Evolutionary conservation across 2,113 vertebrate genomes (phyloP).

Genomic region (Eudyptes chrysolophus): DNA sequence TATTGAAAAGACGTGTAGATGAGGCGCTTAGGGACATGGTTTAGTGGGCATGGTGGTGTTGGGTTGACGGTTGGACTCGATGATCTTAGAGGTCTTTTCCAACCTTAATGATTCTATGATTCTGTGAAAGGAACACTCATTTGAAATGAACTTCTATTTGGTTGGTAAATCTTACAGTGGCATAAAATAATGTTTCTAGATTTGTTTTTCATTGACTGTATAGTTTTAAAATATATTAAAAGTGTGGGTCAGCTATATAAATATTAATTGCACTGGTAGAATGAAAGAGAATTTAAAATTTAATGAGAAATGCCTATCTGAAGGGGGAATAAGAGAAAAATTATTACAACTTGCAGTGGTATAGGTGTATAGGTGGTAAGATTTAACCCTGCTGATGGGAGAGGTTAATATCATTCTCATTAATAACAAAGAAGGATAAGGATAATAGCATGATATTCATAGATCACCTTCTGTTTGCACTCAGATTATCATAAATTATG

Average conservation of each 20-base stretch:
- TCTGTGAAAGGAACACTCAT: neutral
- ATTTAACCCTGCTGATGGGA: neutral
- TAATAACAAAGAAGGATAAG: constrained; percentile 6
- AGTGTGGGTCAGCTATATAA: neutral
- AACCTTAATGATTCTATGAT: no score
- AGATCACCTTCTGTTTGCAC: neutral
- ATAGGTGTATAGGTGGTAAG: neutral
- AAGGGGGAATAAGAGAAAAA: neutral
- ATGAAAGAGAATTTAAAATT: neutral
- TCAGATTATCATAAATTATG: neutral
- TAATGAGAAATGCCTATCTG: neutral
- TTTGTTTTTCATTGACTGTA: neutral
- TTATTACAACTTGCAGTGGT: neutral
- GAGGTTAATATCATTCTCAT: neutral
- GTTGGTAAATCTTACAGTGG: neutral
- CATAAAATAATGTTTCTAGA: neutral
- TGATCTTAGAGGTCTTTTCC: no score
- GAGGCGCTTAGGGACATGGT: no score
- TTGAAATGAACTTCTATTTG: neutral
- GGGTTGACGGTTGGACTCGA: no score
- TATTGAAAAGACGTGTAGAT: no score
- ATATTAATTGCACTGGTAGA: neutral
- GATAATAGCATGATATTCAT: neutral
- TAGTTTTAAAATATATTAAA: neutral
- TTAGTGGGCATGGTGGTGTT: no score